Evolutionary conservation across 2,888 invertebrate genomes (phyloP), one percentile per base, ranked within the genome.

Genomic region (Neoscelio sp.): DNA sequence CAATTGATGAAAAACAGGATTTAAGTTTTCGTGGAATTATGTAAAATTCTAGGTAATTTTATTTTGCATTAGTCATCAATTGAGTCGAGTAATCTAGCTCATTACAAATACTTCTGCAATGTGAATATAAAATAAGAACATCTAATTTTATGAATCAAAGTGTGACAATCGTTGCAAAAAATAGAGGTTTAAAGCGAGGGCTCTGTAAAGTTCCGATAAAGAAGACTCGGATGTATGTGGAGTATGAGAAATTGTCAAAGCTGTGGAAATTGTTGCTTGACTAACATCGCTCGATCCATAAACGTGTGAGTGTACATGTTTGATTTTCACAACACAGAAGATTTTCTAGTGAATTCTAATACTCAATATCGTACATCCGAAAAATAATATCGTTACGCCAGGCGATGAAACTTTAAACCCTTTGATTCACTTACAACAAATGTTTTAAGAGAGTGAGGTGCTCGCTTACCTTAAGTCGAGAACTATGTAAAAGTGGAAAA

Each of bases 381-480:
- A 15, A 62, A 26, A 38, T 15, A 64, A 50, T 82, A 80, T 77
- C 75, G 76, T 73, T 38, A 71, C 65, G 68, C 74, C 82, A 76
- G 83, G 81, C 83, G 82, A 82, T 80, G 71, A 80, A 80, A 80
- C 58, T 81, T 84, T 83, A 85, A 84, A 81, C 82, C 82, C 80
- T 82, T 84, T 82, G 81, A 82, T 67, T 60, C 58, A 62, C 52
- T 62, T 71, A 44, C 46, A 50, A 42, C 26, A 46, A 52, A 46
- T 38, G 38, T 44, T 71, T 35, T 23, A 62, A 62, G 26, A 44
- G 23, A 46, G 20, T 50, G 42, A 15, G 18, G 40, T 42, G 35
- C 17, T 26, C 68, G 28, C 17, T 48, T 40, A 38, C 48, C 28
- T 40, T 40, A 17, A 30, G 23, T 13, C 7, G 8, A 26, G 33